These are phyloP conservation scores for Apis florea DNA, from an alignment of 1,140 invertebrate species.

Conservation along the genomic window DNA sequence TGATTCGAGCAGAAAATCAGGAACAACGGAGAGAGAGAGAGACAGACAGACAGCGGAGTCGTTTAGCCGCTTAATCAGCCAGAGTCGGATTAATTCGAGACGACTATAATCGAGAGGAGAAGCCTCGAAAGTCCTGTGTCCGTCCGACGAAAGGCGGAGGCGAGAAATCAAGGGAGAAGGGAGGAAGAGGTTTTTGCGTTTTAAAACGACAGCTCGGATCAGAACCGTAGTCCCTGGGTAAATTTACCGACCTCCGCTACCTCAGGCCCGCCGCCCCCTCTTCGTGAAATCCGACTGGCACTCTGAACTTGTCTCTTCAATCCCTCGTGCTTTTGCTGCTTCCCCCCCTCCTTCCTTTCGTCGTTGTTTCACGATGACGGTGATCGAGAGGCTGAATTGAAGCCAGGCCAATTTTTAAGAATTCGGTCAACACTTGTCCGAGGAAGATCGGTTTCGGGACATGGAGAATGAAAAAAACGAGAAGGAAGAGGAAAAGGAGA, in stretches of 20 bases:
- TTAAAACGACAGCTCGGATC: conserved; percentile 35
- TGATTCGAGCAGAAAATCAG: conserved; percentile 20
- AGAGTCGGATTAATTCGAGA: conserved; percentile 26
- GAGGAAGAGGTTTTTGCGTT: conserved; percentile 25
- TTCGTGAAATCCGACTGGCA: too few species aligned
- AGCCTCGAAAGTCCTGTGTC: background rate
- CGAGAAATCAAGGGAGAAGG: conserved; percentile 34
- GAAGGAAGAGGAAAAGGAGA: too few species aligned
- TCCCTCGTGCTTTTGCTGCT: too few species aligned
- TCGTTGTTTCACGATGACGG: too few species aligned
- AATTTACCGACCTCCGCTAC: conserved; percentile 57
- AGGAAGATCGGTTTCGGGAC: too few species aligned
- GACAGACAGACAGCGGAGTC: background rate
- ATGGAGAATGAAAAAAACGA: too few species aligned
- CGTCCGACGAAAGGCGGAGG: background rate
- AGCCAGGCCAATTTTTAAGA: too few species aligned
- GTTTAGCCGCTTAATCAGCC: conserved; percentile 28
- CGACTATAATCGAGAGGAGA: background rate
- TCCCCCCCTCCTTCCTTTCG: too few species aligned
- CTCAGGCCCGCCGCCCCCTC: conserved; percentile 16
- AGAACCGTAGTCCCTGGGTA: conserved; percentile 24
- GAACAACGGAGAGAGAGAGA: background rate
- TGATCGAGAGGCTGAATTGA: too few species aligned
- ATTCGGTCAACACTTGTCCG: too few species aligned
- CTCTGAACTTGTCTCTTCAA: too few species aligned